Base-by-base conservation (phyloP, 2,888 invertebrate genomes). In the Parnassius mnemosyne region DNA sequence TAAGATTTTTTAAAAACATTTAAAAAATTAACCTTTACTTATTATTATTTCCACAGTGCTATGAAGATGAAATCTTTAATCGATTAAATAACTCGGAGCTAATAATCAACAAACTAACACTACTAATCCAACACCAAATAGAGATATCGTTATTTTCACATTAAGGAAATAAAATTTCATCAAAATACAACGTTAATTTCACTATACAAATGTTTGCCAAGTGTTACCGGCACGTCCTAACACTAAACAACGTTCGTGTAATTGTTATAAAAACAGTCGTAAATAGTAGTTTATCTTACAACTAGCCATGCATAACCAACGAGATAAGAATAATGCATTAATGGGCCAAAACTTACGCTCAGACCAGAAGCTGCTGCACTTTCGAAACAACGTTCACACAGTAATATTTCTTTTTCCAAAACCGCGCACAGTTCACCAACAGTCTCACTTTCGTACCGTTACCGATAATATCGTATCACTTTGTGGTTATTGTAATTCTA, bases 401-500 rank as follows among this genome's bases (percentile, higher is more conserved):
- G 77, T 73, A 79, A 80, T 83, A 49, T 50, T 13, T 50, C 43
- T 47, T 41, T 54, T 84, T 83, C 83, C 82, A 80, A 84, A 86
- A 86, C 88, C 88, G 79, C 87, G 81, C 72, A 54, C 63, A 78
- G 83, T 87, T 86, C 84, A 85, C 78, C 82, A 83, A 84, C 72
- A 81, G 87, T 85, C 82, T 87, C 87, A 88, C 89, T 88, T 87
- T 89, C 87, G 80, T 81, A 79, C 76, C 74, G 84, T 85, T 81
- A 77, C 80, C 78, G 76, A 79, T 75, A 77, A 76, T 80, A 87
- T 88, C 86, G 83, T 78, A 85, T 87, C 85, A 85, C 85, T 87
- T 20, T 89, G 90, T 84, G 90, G 90, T 90, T 84, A 80, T 79
- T 81, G 88, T 88, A 88, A 89, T 77, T 84, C 83, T 80, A 87